A percentile compares a stretch with the other conserved stretches of the same genome.
These are phyloP conservation scores for Adelognathus sp. DNA, from an alignment of 2,888 invertebrate species.

Conservation along the genomic window DNA sequence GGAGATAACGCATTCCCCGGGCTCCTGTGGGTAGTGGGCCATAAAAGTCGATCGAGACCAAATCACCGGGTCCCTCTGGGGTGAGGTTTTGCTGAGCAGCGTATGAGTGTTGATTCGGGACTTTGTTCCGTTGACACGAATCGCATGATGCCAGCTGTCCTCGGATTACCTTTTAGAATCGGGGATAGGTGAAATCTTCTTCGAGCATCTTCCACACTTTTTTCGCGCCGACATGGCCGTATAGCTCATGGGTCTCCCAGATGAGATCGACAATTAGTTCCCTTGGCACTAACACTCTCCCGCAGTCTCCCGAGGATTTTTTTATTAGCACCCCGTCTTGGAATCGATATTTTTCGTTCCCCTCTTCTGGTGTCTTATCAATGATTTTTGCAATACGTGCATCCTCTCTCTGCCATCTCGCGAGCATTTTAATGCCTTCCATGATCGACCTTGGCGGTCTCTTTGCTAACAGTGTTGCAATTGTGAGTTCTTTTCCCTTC, in stretches of 20 bases:
- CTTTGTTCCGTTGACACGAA: background rate
- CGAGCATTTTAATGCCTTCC: no score
- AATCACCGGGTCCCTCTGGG: background rate
- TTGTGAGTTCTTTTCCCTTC: background rate
- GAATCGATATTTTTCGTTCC: background rate
- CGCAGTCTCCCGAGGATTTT: background rate
- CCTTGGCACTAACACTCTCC: background rate
- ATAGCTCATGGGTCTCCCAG: background rate
- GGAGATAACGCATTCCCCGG: background rate
- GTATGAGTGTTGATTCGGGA: background rate
- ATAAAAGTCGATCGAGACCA: background rate
- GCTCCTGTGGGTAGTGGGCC: background rate
- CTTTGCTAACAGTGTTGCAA: background rate
- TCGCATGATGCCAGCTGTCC: background rate
- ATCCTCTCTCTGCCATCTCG: background rate
- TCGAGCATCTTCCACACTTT: conserved; percentile 4
- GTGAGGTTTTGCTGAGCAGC: background rate
- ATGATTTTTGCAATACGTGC: background rate
- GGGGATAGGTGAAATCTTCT: no score
- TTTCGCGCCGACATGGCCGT: background rate
- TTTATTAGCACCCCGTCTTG: background rate
- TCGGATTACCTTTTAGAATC: background rate
- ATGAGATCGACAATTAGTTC: no score
- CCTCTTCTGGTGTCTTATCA: no score
- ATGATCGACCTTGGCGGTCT: background rate